phyloP scores from a whole-genome alignment of 2,888 invertebrate species.

The Frankliniella fusca region DNA sequence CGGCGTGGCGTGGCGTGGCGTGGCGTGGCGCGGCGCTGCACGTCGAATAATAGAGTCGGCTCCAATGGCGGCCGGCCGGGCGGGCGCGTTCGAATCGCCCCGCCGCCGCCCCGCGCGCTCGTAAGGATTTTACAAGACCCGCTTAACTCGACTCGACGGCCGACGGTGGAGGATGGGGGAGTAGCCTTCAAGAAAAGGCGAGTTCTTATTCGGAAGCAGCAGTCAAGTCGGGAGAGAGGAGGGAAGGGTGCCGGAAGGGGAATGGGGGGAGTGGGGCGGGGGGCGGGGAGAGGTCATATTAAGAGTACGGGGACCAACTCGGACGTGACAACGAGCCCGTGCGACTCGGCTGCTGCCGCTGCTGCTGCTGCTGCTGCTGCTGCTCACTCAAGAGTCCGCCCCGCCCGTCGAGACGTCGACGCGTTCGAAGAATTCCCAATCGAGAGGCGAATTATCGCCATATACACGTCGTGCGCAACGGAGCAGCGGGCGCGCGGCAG shows the following conservation, averaged over 20 bases:
- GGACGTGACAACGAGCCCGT: conserved; percentile 2
- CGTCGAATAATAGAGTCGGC: conserved; percentile 8
- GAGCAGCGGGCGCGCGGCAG: too few relatives aligned
- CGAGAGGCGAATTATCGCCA: background rate
- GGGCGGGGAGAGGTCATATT: background rate
- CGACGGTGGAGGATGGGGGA: background rate
- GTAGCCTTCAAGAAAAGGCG: too few relatives aligned
- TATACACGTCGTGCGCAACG: background rate
- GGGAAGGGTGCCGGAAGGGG: background rate
- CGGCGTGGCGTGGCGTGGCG: too few relatives aligned
- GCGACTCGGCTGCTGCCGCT: background rate
- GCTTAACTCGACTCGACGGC: background rate
- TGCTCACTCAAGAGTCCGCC: background rate
- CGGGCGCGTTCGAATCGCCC: background rate
- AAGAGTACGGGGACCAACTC: background rate
- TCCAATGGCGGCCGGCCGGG: background rate
- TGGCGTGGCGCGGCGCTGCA: too few relatives aligned
- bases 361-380: background rate
- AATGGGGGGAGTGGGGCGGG: background rate
- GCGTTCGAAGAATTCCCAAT: background rate
- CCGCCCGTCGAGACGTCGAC: too few relatives aligned
- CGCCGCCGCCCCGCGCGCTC: background rate
- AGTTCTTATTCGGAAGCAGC: too few relatives aligned
- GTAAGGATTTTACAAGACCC: too few relatives aligned
- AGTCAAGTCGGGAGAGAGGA: too few relatives aligned